phyloP scores from a whole-genome alignment of 92 coral and sea anemone genomes.

The Zoanthus sansibaricus region DNA sequence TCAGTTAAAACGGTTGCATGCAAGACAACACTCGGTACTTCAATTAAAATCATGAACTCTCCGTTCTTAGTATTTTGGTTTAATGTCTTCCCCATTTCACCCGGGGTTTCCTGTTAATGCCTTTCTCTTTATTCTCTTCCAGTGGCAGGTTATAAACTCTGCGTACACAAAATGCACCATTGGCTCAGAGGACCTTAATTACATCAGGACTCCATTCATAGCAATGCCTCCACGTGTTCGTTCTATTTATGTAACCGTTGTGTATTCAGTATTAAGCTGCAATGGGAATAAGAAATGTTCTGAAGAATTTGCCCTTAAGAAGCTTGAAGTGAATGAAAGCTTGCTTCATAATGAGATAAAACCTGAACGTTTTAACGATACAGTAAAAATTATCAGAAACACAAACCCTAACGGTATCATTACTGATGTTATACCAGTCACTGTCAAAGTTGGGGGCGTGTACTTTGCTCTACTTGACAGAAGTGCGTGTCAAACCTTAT shows the following conservation, averaged over 20 bases:
- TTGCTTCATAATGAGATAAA: background rate
- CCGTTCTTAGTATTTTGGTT: no score
- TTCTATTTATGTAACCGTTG: background rate
- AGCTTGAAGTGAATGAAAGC: background rate
- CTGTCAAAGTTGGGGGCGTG: background rate
- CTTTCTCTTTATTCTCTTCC: background rate
- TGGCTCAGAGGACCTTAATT: background rate
- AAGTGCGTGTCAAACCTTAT: background rate
- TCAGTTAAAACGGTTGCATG: no score
- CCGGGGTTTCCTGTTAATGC: no score
- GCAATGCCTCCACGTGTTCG: background rate
- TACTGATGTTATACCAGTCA: background rate
- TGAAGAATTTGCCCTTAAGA: constrained; percentile 1
- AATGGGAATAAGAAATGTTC: background rate
- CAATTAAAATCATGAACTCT: no score
- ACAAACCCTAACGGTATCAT: background rate
- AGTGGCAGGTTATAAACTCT: background rate
- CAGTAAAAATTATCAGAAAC: background rate
- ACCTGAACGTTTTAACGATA: background rate
- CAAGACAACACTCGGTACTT: no score
- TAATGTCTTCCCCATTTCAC: no score
- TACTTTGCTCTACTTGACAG: background rate
- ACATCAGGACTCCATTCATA: background rate
- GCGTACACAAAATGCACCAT: background rate
- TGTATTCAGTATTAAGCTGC: background rate